Evolutionary conservation across 1,140 invertebrate genomes (phyloP).

Genomic region (Whitmania pigra): DNA sequence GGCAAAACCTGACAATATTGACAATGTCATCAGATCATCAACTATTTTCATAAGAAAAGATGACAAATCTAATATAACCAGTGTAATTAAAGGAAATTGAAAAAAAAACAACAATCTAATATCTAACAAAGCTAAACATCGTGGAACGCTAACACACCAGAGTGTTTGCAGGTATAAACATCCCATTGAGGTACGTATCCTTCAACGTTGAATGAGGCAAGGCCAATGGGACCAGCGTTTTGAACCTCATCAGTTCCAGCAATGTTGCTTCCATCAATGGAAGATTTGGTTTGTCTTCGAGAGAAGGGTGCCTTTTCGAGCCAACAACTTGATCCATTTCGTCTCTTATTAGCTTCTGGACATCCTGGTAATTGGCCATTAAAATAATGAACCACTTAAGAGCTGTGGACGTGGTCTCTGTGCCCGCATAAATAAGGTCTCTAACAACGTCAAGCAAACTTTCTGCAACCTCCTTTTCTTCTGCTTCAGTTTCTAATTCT

Average conservation of each 20-base stretch:
- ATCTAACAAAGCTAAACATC: no score
- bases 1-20: slow-evolving; percentile 31
- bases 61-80: no score
- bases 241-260: slow-evolving; percentile 31
- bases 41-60: no score
- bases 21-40: no score
- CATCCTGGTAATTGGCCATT: slow-evolving; percentile 37
- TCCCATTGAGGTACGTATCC: slow-evolving; percentile 33
- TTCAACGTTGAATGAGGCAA: slow-evolving; percentile 29
- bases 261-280: slow-evolving; percentile 33
- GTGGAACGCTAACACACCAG: neutral
- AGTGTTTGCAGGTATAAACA: slow-evolving; percentile 31
- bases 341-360: slow-evolving; percentile 32
- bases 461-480: neutral
- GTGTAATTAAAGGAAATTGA: no score
- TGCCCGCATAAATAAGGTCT: slow-evolving; percentile 34
- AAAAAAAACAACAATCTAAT: no score
- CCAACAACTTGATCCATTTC: slow-evolving; percentile 37
- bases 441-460: neutral
- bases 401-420: slow-evolving; percentile 37
- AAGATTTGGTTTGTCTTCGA: slow-evolving; percentile 27
- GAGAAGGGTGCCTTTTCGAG: slow-evolving; percentile 27
- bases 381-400: slow-evolving; percentile 36
- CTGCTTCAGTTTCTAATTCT: no score
- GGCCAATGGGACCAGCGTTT: slow-evolving; percentile 38